phyloP scores from a whole-genome alignment of 2,113 vertebrate species.

The Aythya baeri region DNA sequence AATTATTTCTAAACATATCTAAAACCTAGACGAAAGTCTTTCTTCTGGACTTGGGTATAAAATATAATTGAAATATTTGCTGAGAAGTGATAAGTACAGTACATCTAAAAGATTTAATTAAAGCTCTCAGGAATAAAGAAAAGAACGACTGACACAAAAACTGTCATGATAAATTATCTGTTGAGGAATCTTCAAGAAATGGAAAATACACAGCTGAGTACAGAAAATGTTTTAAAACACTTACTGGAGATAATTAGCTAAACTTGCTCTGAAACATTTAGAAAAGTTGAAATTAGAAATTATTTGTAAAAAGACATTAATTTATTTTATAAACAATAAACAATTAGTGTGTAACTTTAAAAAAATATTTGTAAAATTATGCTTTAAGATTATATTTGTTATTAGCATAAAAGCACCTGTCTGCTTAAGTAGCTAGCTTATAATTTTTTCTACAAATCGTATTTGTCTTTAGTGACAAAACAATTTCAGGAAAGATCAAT shows the following conservation, averaged over 20 bases:
- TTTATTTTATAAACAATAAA: not conserved
- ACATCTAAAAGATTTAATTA: conserved; percentile 47
- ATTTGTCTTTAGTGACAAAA: not conserved
- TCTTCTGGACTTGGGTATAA: not conserved
- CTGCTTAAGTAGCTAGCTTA: not conserved
- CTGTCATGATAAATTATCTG: conserved; percentile 21
- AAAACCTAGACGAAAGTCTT: not conserved
- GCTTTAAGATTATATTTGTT: not conserved
- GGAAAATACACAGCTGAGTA: not conserved
- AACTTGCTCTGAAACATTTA: not conserved
- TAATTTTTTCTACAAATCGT: not conserved
- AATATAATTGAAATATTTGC: conserved; percentile 18
- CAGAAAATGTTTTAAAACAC: not conserved
- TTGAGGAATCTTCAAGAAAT: not conserved
- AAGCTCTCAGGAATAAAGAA: conserved; percentile 32
- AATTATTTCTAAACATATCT: not conserved
- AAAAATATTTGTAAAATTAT: not conserved
- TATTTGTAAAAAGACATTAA: not conserved
- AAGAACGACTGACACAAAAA: conserved; percentile 3
- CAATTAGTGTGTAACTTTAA: not conserved
- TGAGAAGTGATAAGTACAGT: conserved; percentile 2
- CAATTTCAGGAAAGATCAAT: not conserved
- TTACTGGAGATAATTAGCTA: not conserved
- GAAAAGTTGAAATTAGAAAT: not conserved
- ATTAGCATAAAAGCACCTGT: not conserved